A percentile compares a stretch with the other conserved stretches of the same genome.
Evolutionary conservation across 2,113 vertebrate species (phyloP).

Genomic region (Hucho hucho): DNA sequence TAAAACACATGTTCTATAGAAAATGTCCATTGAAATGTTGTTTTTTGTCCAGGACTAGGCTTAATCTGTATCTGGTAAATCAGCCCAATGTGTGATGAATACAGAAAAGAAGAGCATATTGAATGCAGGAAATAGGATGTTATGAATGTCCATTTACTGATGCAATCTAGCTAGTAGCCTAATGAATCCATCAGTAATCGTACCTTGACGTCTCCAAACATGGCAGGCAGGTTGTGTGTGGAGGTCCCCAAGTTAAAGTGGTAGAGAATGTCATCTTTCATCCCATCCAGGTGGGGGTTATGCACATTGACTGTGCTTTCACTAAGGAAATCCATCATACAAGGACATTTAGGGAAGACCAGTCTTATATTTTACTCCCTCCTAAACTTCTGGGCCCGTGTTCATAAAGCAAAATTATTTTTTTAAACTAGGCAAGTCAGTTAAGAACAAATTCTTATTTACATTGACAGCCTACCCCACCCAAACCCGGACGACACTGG

Average conservation of each 20-base stretch:
- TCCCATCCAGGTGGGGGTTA: conserved; percentile 82
- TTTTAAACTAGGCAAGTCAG: no score
- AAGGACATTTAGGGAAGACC: background rate
- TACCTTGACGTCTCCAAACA: conserved; percentile 94
- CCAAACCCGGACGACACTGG: no score
- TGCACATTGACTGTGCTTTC: conserved; percentile 65
- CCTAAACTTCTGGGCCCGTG: no score
- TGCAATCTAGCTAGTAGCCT: background rate
- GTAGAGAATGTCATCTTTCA: conserved; percentile 90
- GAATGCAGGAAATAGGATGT: background rate
- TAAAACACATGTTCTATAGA: no score
- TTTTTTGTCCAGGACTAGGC: no score
- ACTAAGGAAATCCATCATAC: background rate
- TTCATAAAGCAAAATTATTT: no score
- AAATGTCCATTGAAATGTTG: no score
- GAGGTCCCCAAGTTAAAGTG: conserved; percentile 86
- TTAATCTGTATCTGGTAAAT: background rate
- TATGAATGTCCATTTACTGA: background rate
- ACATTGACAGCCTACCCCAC: no score
- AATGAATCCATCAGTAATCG: conserved; percentile 19
- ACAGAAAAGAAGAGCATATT: background rate
- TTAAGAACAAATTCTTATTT: no score
- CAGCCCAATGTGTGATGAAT: background rate
- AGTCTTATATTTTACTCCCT: no score
- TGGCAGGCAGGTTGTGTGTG: conserved; percentile 80